A percentile compares a stretch with the other conserved stretches of the same genome.
phyloP scores from a whole-genome alignment of 1,140 invertebrate species.

The Cecropterus lyciades region DNA sequence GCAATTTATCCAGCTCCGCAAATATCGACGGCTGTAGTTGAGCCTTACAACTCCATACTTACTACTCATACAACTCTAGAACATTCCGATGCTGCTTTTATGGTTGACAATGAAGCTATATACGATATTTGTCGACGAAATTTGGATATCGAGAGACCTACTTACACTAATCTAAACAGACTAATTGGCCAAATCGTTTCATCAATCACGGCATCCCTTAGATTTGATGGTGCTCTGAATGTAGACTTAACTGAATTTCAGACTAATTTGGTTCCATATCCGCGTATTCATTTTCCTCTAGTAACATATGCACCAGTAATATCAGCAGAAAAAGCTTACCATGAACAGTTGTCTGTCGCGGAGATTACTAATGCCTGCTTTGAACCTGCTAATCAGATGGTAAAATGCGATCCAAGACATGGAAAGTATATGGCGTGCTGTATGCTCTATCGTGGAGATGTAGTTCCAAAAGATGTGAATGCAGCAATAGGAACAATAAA shows the following conservation, averaged over 20 bases:
- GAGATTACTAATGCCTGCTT: conserved; percentile 96
- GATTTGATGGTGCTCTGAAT: conserved; percentile 90
- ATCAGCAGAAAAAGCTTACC: conserved; percentile 93
- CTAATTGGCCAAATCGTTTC: conserved; percentile 94
- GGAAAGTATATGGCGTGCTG: conserved; percentile 96
- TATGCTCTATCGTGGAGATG: conserved; percentile 89
- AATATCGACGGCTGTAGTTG: conserved; percentile 95
- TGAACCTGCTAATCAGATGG: conserved; percentile 95
- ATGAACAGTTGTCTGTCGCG: conserved; percentile 91
- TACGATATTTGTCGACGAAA: conserved; percentile 96
- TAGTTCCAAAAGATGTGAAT: conserved; percentile 94
- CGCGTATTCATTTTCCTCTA: conserved; percentile 92
- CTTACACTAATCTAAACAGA: conserved; percentile 91
- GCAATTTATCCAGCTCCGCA: conserved; percentile 96
- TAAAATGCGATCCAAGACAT: conserved; percentile 94
- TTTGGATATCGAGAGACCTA: conserved; percentile 93
- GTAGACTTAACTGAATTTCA: conserved; percentile 96
- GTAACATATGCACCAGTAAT: conserved; percentile 95
- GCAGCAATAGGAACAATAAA: conserved; percentile 93
- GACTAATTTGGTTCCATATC: conserved; percentile 94
- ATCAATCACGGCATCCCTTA: conserved; percentile 90
- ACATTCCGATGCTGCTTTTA: conserved; percentile 94
- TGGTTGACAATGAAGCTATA: conserved; percentile 92
- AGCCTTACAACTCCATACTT: conserved; percentile 95
- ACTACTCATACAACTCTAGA: conserved; percentile 93